Evolutionary conservation across 2,113 vertebrate genomes (phyloP).

Genomic region (Macrotis lagotis): DNA sequence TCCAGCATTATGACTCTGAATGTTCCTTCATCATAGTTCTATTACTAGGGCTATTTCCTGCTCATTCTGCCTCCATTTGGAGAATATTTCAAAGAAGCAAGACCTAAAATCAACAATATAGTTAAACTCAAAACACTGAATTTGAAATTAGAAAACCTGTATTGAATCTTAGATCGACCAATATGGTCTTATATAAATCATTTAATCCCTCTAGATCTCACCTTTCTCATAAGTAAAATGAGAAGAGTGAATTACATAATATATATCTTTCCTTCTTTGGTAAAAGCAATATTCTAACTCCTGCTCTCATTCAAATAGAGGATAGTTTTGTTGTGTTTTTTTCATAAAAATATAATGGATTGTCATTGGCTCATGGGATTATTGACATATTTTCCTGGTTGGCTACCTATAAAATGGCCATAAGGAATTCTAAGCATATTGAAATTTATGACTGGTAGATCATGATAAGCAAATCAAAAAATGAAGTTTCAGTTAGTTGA

Average conservation of each 20-base stretch:
- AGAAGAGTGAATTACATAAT: neutral
- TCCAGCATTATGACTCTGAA: neutral
- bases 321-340: too few species aligned
- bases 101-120: neutral
- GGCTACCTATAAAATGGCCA: too few species aligned
- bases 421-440: too few species aligned
- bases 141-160: neutral
- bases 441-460: too few species aligned
- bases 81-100: neutral
- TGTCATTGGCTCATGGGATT: too few species aligned
- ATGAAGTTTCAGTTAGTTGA: too few species aligned
- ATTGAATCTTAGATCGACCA: neutral
- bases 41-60: neutral
- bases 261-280: neutral
- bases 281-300: too few species aligned
- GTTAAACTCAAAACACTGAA: neutral
- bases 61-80: neutral
- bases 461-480: too few species aligned
- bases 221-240: conserved; percentile 15
- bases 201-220: neutral
- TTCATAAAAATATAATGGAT: too few species aligned
- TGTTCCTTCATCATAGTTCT: neutral
- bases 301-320: too few species aligned
- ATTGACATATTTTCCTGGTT: too few species aligned
- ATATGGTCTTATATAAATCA: conserved; percentile 2